Base-by-base conservation (phyloP, 2,797 vertebrate species). In the Danio tinwini region DNA sequence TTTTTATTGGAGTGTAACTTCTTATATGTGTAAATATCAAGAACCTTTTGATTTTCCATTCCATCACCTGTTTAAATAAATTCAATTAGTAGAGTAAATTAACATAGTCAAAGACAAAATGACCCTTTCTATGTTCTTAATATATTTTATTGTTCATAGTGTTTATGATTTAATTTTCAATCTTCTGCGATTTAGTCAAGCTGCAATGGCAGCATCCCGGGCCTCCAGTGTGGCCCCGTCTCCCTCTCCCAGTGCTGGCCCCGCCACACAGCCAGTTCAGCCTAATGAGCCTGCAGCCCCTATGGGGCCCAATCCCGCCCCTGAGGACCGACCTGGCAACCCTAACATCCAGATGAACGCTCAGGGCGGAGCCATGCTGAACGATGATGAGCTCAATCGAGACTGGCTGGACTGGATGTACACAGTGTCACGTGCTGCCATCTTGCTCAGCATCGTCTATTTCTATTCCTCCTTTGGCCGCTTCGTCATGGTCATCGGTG, bases 321-420 rank as follows among this genome's bases (percentile, higher is more conserved):
- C 92, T 0, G 95, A 96, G 69, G 95, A 98, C 87, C 94, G 89
- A 16, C 94, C 95, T 1, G 88, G 92, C 40, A 96, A 98, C 81
- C 93, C 93, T 13, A 97, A 97, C 45, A 92, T 98, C 78, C 97
- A 97, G 88, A 96, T 98, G 96, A 99, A 99, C 10, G 97, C 96
- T 0, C 97, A 98, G 87, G 98, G 97, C 0, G 97, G 97, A 0
- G 93, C 96, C 0, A 93, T 96, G 77, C 80, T 98, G 19, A 97
- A 99, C 0, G 97, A 98, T 0, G 97, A 99, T 2, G 97, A 98
- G 88, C 93, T 97, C 88, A 97, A 99, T 87, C 95, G 95, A 0
- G 98, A 99, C 87, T 99, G 98, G 98, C 92, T 99, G 81, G 97
- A 99, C 93, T 98, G 97, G 97, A 89, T 98, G 90, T 98, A 98